Evolutionary conservation across 2,888 invertebrate species (phyloP).

Genomic region (Adela reaumurella): DNA sequence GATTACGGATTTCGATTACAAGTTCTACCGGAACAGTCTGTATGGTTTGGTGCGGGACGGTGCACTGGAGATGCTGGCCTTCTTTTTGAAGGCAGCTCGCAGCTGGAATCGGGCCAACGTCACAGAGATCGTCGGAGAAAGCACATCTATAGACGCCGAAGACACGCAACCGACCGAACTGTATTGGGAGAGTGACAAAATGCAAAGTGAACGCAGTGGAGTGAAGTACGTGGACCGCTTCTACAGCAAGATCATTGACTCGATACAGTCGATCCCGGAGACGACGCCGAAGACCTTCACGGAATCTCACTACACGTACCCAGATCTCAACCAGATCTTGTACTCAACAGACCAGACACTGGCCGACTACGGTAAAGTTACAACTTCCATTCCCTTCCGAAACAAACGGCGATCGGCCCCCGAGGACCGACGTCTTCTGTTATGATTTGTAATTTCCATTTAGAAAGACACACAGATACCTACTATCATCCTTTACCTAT

Average conservation of each 20-base stretch:
- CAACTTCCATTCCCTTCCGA: not conserved
- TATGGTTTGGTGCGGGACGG: slow-evolving; percentile 11
- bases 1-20: slow-evolving; percentile 37
- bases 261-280: slow-evolving; percentile 39
- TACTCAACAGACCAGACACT: slow-evolving; percentile 3
- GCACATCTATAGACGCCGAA: slow-evolving; percentile 18
- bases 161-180: slow-evolving; percentile 35
- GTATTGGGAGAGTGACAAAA: slow-evolving; percentile 46
- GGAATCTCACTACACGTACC: slow-evolving; percentile 46
- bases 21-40: slow-evolving; percentile 24
- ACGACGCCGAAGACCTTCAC: slow-evolving; percentile 32
- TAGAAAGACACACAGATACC: not conserved
- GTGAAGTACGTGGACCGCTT: slow-evolving; percentile 39
- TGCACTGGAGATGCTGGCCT: slow-evolving; percentile 21
- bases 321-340: slow-evolving; percentile 24
- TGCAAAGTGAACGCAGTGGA: slow-evolving; percentile 27
- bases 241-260: slow-evolving; percentile 31
- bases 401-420: not conserved
- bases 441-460: not conserved
- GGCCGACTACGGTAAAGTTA: not conserved
- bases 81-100: slow-evolving; percentile 16
- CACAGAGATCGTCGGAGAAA: slow-evolving; percentile 13
- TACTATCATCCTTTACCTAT: no score
- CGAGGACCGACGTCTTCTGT: not conserved
- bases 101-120: slow-evolving; percentile 7